Evolutionary conservation across 2,888 invertebrate species (phyloP).

Genomic region (Hofmannophila pseudospretella): DNA sequence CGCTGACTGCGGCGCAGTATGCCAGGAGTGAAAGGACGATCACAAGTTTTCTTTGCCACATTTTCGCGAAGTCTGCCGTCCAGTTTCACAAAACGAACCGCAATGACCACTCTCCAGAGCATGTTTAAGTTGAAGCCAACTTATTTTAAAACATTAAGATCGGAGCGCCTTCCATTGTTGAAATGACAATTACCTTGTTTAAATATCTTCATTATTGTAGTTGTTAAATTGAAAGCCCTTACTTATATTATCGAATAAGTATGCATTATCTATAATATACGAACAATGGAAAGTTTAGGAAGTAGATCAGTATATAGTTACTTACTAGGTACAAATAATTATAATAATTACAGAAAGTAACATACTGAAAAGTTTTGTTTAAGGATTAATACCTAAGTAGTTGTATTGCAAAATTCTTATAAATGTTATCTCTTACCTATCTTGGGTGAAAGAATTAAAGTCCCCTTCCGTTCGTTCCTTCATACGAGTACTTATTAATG

Average conservation of each 20-base stretch:
- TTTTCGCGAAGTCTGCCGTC: constrained; percentile 18
- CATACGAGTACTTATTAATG: too few relatives aligned
- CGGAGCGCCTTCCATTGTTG: constrained; percentile 11
- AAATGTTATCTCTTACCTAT: too few relatives aligned
- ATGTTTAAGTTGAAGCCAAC: constrained; percentile 16
- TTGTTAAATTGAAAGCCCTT: neutral
- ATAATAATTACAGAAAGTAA: too few relatives aligned
- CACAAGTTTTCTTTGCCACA: constrained; percentile 19
- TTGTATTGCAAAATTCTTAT: too few relatives aligned
- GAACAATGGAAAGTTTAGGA: too few relatives aligned
- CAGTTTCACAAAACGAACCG: constrained; percentile 9
- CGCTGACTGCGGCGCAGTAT: constrained; percentile 12
- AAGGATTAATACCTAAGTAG: too few relatives aligned
- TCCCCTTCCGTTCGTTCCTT: too few relatives aligned
- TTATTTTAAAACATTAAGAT: constrained; percentile 17
- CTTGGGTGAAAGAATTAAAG: too few relatives aligned
- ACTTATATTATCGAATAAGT: neutral
- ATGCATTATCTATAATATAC: too few relatives aligned
- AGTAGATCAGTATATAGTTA: too few relatives aligned
- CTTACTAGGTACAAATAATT: too few relatives aligned
- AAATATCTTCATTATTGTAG: constrained; percentile 1
- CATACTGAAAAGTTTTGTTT: too few relatives aligned
- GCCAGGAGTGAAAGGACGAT: constrained; percentile 14
- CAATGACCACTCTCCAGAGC: constrained; percentile 6
- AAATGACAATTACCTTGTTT: constrained; percentile 12